Evolutionary conservation across 1,140 invertebrate species (phyloP), one percentile per base, ranked within the genome.

Genomic region (Drosophila pruinosa): DNA sequence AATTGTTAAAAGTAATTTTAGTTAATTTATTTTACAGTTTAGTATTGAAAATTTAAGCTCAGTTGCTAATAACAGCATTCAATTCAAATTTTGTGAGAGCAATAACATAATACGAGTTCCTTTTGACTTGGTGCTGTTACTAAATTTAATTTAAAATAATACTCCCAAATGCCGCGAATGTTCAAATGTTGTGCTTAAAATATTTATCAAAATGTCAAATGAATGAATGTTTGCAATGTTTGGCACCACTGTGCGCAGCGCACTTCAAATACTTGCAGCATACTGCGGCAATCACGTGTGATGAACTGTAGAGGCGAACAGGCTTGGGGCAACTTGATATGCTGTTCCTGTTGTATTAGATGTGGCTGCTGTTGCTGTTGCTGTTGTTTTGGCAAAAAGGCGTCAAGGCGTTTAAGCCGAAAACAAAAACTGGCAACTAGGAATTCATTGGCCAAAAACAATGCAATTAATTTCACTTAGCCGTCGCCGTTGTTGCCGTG

Each of bases 391-490:
- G 73, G 57, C 68, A 64, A 86, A 88, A 78, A 86, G 82, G 82
- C 82, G 78, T 78, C 82, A 86, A 88, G 82, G 74, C 82, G 83
- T 78, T 86, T 88, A 86, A 81, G 74, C 77, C 75, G 78, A 85
- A 89, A 80, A 82, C 86, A 89, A 88, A 88, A 90, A 85, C 75
- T 74, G 78, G 74, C 77, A 82, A 89, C 80, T 79, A 88, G 77
- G 78, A 89, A 90, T 89, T 90, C 78, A 89, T 88, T 89, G 72
- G 78, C 78, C 85, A 83, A 90, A 89, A 90, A 89, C 89, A 90
- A 90, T 90, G 89, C 89, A 90, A 90, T 90, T 90, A 90, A 90
- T 90, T 90, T 90, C 89, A 90, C 89, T 90, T 90, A 90, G 89
- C 73, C 83, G 78, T 78, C 72, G 75, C 77, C 72, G 73, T 75